Conservation (phyloP, 2,888 invertebrate genomes). For the Heliconius charithonia region DNA sequence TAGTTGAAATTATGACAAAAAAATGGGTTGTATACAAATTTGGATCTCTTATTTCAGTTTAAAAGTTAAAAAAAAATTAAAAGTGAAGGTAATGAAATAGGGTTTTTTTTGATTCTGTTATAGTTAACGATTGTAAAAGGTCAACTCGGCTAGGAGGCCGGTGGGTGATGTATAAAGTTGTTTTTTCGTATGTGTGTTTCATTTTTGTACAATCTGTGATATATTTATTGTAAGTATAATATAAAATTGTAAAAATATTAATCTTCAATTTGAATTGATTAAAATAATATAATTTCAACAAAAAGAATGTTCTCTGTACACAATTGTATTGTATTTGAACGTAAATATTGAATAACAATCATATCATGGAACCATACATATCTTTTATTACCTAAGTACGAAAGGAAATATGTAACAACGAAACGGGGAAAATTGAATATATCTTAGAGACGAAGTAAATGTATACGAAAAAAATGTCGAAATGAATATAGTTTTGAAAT, state of each 20-base stretch:
- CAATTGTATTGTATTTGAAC: slow-evolving; percentile 52
- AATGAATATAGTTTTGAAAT: slow-evolving; percentile 60
- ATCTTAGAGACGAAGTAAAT: slow-evolving; percentile 61
- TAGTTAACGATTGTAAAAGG: slow-evolving; percentile 49
- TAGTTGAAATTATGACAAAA: neutral
- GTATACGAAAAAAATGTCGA: slow-evolving; percentile 73
- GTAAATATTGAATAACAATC: slow-evolving; percentile 62
- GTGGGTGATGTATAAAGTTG: slow-evolving; percentile 53
- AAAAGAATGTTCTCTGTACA: slow-evolving; percentile 42
- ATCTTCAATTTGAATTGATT: slow-evolving; percentile 52
- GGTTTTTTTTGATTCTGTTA: neutral
- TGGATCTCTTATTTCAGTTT: neutral
- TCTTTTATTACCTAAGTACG: slow-evolving; percentile 63
- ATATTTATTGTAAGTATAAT: slow-evolving; percentile 82
- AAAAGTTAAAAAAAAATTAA: too few relatives aligned
- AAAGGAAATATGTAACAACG: slow-evolving; percentile 61
- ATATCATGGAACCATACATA: slow-evolving; percentile 80
- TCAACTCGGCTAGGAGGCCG: slow-evolving; percentile 46
- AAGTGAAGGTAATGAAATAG: neutral
- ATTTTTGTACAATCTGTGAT: slow-evolving; percentile 83
- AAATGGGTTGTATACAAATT: neutral
- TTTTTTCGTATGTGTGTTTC: slow-evolving; percentile 58
- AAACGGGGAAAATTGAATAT: slow-evolving; percentile 63
- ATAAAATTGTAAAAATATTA: slow-evolving; percentile 64
- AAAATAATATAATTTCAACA: slow-evolving; percentile 20